phyloP scores from a whole-genome alignment of 2,113 vertebrate species.

The Cervus canadensis region DNA sequence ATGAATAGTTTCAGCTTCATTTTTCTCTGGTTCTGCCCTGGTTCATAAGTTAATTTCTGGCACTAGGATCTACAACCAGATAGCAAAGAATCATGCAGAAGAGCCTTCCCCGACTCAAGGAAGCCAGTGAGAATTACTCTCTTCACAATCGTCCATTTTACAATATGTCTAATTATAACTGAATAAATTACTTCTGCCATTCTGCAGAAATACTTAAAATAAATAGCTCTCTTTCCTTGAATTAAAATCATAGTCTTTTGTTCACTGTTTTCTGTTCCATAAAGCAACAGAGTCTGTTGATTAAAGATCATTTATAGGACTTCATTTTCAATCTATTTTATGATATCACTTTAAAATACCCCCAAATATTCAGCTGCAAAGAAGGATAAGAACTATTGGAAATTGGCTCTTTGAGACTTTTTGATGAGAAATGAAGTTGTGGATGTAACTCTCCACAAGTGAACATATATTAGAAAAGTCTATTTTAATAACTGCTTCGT shows the following conservation, averaged over 20 bases:
- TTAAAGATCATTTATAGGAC: constrained; percentile 63
- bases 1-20: neutral
- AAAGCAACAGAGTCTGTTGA: constrained; percentile 48
- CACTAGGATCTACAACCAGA: neutral
- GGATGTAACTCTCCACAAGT: constrained; percentile 42
- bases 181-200: constrained; percentile 70
- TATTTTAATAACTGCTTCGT: constrained; percentile 58
- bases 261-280: constrained; percentile 55
- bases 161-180: constrained; percentile 73
- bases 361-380: constrained; percentile 71
- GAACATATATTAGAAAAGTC: constrained; percentile 50
- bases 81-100: neutral
- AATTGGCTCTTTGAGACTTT: constrained; percentile 66
- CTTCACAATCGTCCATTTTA: constrained; percentile 56
- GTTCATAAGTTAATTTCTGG: constrained; percentile 43
- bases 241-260: constrained; percentile 69
- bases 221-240: constrained; percentile 62
- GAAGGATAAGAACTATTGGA: constrained; percentile 59
- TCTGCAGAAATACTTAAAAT: constrained; percentile 58
- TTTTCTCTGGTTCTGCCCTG: constrained; percentile 13
- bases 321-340: constrained; percentile 73
- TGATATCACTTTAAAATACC: constrained; percentile 69
- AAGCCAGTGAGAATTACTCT: constrained; percentile 50
- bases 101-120: neutral
- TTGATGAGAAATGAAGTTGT: constrained; percentile 68